Evolutionary conservation across 2,888 invertebrate genomes (phyloP), one percentile per base, ranked within the genome.

Genomic region (Latheticus oryzae): DNA sequence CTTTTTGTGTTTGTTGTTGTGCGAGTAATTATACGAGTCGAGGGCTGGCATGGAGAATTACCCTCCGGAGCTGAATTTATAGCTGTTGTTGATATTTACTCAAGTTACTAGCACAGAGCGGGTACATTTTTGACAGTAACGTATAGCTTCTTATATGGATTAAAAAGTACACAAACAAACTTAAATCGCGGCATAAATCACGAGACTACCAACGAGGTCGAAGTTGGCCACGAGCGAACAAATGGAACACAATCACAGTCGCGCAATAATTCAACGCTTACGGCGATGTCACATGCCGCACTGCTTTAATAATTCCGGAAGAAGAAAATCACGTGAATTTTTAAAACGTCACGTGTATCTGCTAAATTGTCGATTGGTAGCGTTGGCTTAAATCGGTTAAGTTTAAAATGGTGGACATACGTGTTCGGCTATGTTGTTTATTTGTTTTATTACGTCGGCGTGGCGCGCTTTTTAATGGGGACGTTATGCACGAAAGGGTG

Each of bases 401-500:
- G 12, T 23, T 13, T 9, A 16, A 16, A 23, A 40, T 40, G 11
- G 12, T 7, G 9, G 5, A 11, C 1, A 8, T 12, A 40, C 38
- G 38, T 21, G 38, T n/a, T 13, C 19, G 23, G 11, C 3, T 43
- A 24, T 21, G 28, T 68, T 69, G 64, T 64, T 50, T 50, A 51
- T 19, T 52, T 59, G 58, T 58, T 66, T 69, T 66, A 66, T 65
- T 62, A 60, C 63, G 32, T 56, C 53, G 55, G 47, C 60, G 62
- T 61, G 58, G 60, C 62, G 64, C 61, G 60, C 62, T 66, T 68
- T 68, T 69, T 63, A 67, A 69, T 62, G 66, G 58, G 54, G 66
- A 65, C 65, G 69, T 68, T 70, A 68, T 69, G 68, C 70, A 71
- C 70, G 70, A 68, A 67, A 68, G 63, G 62, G 50, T 63, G 60